These are phyloP conservation scores for Halcyon smyrnensis DNA, from an alignment of 2,797 vertebrate species.

Conservation along the genomic window DNA sequence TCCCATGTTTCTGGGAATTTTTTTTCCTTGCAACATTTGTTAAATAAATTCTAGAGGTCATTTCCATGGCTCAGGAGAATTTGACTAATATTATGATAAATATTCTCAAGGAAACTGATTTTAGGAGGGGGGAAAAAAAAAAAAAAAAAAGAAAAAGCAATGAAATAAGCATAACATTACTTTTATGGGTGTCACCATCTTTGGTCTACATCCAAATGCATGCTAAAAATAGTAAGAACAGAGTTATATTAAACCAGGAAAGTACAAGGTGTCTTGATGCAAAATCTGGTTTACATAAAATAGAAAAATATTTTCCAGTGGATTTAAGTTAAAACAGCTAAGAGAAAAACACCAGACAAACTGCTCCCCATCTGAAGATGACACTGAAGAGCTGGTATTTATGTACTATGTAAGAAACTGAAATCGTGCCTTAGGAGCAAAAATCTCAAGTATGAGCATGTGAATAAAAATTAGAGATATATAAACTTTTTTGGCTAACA, in stretches of 20 bases:
- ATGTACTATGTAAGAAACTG: not conserved
- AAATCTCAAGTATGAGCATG: not conserved
- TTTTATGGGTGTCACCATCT: constrained; percentile 13
- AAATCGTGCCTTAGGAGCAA: not conserved
- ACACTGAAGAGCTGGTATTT: not conserved
- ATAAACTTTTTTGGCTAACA: not conserved
- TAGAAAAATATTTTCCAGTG: not conserved
- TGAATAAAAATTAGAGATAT: not conserved
- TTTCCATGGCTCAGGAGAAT: not conserved
- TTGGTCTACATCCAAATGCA: constrained; percentile 34
- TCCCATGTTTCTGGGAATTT: not conserved
- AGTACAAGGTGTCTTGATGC: constrained; percentile 51
- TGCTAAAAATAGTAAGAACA: constrained; percentile 48
- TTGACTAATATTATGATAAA: not conserved
- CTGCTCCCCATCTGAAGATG: not conserved
- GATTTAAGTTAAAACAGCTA: not conserved
- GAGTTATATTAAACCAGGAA: constrained; percentile 8
- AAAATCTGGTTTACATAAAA: not conserved
- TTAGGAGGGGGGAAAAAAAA: no score
- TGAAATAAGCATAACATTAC: not conserved
- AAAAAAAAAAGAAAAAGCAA: not conserved
- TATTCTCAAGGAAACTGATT: not conserved
- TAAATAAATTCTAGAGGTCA: not conserved
- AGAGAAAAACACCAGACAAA: not conserved
- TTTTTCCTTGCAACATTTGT: not conserved